Conservation (phyloP, 92 coral and sea anemone species). For the Zoanthus sociatus region DNA sequence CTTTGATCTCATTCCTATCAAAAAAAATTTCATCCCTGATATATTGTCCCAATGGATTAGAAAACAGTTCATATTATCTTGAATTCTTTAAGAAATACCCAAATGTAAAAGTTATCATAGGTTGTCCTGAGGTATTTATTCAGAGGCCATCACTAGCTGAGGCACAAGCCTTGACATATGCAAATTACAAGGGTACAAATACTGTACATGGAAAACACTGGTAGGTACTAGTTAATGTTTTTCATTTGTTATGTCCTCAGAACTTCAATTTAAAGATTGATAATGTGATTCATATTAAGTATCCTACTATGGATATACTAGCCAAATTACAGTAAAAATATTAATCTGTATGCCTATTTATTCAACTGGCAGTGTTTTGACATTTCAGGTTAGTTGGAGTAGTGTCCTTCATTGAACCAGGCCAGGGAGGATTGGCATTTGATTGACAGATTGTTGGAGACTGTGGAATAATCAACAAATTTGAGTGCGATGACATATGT, state of each 20-base stretch:
- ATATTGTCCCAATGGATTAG: not conserved
- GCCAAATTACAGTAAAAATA: too few relatives aligned
- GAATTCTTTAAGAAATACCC: slow-evolving; percentile 47
- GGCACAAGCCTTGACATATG: slow-evolving; percentile 44
- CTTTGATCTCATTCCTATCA: not conserved
- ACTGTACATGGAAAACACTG: slow-evolving; percentile 25
- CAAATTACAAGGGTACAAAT: slow-evolving; percentile 32
- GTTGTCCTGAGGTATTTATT: slow-evolving; percentile 53
- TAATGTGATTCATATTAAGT: too few relatives aligned
- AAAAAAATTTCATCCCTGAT: not conserved
- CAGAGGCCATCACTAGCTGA: slow-evolving; percentile 55
- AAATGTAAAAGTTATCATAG: slow-evolving; percentile 49
- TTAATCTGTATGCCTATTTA: too few relatives aligned
- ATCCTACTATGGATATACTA: too few relatives aligned
- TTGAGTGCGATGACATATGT: not conserved
- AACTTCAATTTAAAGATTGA: too few relatives aligned
- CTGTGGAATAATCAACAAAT: slow-evolving; percentile 6
- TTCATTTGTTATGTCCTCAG: too few relatives aligned
- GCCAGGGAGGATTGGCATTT: not conserved
- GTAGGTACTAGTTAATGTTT: slow-evolving; percentile 10
- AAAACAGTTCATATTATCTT: slow-evolving; percentile 43
- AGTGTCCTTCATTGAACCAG: slow-evolving; percentile 23
- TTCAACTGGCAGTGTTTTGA: not conserved
- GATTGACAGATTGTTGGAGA: not conserved
- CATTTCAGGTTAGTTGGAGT: slow-evolving; percentile 21